Conservation (phyloP, 2,113 vertebrate genomes). For the Columbina picui region DNA sequence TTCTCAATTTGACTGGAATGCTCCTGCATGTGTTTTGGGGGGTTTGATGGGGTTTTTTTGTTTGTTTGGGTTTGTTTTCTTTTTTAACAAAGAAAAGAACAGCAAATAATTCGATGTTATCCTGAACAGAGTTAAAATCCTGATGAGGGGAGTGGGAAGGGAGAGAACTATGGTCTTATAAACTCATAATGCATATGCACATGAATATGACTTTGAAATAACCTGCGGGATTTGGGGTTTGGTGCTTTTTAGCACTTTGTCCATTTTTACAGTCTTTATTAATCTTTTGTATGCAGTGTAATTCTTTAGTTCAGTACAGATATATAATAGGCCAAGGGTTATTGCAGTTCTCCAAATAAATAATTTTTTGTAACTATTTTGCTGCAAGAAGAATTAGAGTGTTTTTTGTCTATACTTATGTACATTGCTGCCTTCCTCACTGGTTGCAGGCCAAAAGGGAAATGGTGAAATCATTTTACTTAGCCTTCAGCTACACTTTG, state of each 20-base stretch:
- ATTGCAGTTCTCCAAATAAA: neutral
- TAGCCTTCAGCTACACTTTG: neutral
- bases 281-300: neutral
- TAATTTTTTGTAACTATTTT: neutral
- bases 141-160: neutral
- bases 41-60: rapidly evolving
- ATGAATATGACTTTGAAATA: neutral
- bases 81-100: neutral
- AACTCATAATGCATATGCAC: neutral
- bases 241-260: neutral
- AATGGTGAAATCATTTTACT: neutral
- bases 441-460: neutral
- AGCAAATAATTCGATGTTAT: neutral
- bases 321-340: neutral
- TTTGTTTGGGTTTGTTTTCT: too few relatives aligned
- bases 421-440: neutral
- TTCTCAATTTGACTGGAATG: neutral
- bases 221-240: neutral
- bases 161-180: neutral
- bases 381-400: neutral
- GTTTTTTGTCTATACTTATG: neutral
- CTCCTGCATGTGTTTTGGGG: neutral
- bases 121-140: neutral
- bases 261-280: neutral
- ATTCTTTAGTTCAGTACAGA: neutral